Evolutionary conservation across 2,888 invertebrate species (phyloP), one percentile per base, ranked within the genome.

Genomic region (Eupithecia centaureata): DNA sequence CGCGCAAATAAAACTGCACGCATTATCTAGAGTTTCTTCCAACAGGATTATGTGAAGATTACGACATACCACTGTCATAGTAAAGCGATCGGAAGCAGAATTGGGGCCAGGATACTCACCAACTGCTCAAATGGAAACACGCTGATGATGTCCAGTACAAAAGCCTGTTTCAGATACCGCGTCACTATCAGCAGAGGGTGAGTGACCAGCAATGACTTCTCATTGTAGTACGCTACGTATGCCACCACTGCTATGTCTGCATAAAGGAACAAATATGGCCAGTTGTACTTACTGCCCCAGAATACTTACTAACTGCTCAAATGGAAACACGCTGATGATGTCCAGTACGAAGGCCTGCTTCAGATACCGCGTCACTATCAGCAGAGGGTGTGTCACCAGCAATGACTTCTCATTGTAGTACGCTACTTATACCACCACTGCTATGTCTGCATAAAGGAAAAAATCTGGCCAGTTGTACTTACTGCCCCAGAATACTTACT

Each of bases 161-260:
- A 94, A 0, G 85, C 85, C 28, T 83, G 82, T 65, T 79, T 90
- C 65, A 94, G 63, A 76, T 94, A 94, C 63, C 87, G 80, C 0
- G 82, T 79, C 0, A 91, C 81, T 1, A 91, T 93, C 8, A 89
- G 72, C 10, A 92, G 73, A 0, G 94, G 94, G 76, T 94, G 94
- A 0, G 89, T 92, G 27, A 94, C 83, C 13, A 94, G 75, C 18
- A 94, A 70, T 0, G 91, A 92, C 18, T 83, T 82, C 1, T 91
- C 83, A 54, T 94, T 84, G 74, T 94, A 94, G 71, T 91, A 94
- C 0, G 90, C 91, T 0, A 94, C 89, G 63, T 94, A 94, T 0
- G 90, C 74, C 89, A 94, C 90, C 12, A 94, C 76, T 12, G 92
- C 38, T 0, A 94, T 73, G 54, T 94, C 94, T 1, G 89, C 4